Evolutionary conservation across 2,797 vertebrate species (phyloP), one percentile per base, ranked within the genome.

Genomic region (Eutrigla gurnardus): DNA sequence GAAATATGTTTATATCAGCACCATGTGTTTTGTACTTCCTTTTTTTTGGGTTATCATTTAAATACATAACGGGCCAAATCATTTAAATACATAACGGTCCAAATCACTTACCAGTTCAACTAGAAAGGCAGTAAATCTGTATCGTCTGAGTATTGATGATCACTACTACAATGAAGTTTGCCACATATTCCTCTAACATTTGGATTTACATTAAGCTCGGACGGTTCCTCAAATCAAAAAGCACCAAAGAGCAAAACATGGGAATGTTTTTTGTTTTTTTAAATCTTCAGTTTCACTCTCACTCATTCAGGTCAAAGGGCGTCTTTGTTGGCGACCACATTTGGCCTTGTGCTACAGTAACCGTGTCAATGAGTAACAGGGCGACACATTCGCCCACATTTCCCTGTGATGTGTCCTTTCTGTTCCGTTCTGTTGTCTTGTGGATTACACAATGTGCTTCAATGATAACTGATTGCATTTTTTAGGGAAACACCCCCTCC

Each of bases 351-450:
- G 6, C 13, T 40, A 5, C 14, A 49, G 49, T 62, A 40, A 43
- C 32, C 1, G 0, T 45, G 66, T 83, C 40, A 71, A 39, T 81
- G 62, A 82, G 47, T 82, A 75, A 82, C 66, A 1, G 13, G 33
- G 0, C 6, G 2, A n/a, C 25, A 13, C 32, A 35, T 14, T 12
- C 15, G n/a, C 42, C 45, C 39, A 36, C 37, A 37, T 58, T 69
- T 57, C 40, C 52, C 32, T 11, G 5, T 25, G 13, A 54, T 7
- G 2, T 66, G 9, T 52, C n/a, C 43, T 82, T 75, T 83, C 73
- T 77, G 42, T 85, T n/a, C n/a, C n/a, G n/a, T 90, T 86, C 49
- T 40, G 8, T 54, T 55, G 6, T 59, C n/a, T 40, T 18, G 68
- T 70, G 32, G 45, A 52, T 65, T 42, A 12, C 75, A 47, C 40